Conservation (phyloP, 2,113 vertebrate genomes). For the Mus pahari region DNA sequence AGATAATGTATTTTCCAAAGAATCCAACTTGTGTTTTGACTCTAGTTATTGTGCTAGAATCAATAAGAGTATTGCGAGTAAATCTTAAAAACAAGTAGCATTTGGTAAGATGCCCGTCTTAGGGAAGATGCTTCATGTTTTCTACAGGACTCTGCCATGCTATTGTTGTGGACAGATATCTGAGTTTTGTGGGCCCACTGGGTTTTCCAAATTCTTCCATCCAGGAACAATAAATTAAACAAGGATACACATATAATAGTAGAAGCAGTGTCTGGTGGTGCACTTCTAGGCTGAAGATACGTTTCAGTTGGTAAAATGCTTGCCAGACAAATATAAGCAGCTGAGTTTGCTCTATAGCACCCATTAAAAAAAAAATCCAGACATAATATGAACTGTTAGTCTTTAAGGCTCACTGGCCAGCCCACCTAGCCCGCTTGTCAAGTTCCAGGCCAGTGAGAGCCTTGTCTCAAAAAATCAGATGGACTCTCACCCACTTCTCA, state of each 20-base stretch:
- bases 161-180: background rate
- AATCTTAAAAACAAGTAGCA: slow-evolving; percentile 4
- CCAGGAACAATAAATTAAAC: background rate
- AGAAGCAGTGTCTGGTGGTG: background rate
- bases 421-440: background rate
- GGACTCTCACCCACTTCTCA: background rate
- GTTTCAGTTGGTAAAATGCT: background rate
- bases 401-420: background rate
- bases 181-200: background rate
- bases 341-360: background rate
- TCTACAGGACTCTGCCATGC: background rate
- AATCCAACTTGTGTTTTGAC: slow-evolving; percentile 7
- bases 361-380: background rate
- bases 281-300: background rate
- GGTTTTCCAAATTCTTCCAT: background rate
- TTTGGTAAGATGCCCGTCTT: background rate
- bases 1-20: background rate
- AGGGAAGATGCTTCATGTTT: background rate
- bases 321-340: background rate
- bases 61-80: background rate
- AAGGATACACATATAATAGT: background rate
- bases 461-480: background rate
- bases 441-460: background rate
- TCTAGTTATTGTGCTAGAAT: background rate
- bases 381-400: background rate